Conservation (phyloP, 2,797 vertebrate species). For the Brotogeris chrysoptera region DNA sequence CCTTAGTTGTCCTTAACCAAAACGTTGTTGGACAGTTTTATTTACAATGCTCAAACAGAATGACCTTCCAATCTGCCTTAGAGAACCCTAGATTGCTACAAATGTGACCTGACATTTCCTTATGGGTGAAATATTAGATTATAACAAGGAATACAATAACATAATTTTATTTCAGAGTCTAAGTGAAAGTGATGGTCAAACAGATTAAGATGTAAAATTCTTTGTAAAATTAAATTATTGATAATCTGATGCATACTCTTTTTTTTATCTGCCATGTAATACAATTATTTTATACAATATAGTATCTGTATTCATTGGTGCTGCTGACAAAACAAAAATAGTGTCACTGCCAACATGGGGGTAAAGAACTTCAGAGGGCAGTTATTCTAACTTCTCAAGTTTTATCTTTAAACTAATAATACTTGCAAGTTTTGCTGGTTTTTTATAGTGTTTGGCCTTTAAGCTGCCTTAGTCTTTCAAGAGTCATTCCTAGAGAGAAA, state of each 20-base stretch:
- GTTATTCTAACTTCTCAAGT: conserved; percentile 24
- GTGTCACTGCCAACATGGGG: not conserved
- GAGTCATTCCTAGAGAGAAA: not conserved
- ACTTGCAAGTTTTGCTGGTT: not conserved
- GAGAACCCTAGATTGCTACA: conserved; percentile 68
- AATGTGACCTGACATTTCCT: conserved; percentile 81
- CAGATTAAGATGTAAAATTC: conserved; percentile 81
- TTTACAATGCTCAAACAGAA: conserved; percentile 75
- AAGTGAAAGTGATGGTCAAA: conserved; percentile 79
- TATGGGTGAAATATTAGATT: conserved; percentile 80
- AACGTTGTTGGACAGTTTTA: conserved; percentile 75
- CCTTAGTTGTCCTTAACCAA: conserved; percentile 75
- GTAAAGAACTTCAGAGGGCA: conserved; percentile 19
- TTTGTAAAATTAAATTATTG: conserved; percentile 79
- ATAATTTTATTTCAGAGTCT: conserved; percentile 78
- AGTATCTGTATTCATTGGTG: conserved; percentile 33
- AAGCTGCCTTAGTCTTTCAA: not conserved
- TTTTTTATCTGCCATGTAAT: conserved; percentile 76
- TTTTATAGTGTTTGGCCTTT: conserved; percentile 12
- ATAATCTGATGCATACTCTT: conserved; percentile 76
- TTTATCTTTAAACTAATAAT: conserved; percentile 27
- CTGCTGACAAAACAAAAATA: conserved; percentile 72
- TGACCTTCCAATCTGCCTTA: conserved; percentile 75
- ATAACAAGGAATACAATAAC: conserved; percentile 73
- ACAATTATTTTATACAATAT: conserved; percentile 69